These are phyloP conservation scores for Drosophila recens DNA, from an alignment of 2,888 invertebrate species.

Conservation along the genomic window DNA sequence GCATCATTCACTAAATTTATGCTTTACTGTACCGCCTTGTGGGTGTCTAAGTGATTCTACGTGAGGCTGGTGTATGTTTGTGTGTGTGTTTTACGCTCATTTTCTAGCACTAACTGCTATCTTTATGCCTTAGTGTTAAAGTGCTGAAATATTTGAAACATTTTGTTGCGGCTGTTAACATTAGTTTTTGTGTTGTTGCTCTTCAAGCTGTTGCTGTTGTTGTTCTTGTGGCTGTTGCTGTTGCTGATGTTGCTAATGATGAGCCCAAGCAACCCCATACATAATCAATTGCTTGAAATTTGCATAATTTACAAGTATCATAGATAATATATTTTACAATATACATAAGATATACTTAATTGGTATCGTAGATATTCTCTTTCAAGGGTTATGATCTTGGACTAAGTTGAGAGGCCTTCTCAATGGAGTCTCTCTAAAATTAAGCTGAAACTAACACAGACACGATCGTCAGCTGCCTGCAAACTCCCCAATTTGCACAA, in stretches of 20 bases:
- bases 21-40: slow-evolving; percentile 27
- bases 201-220: slow-evolving; percentile 4
- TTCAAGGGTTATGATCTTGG: not conserved
- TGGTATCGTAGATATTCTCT: slow-evolving; percentile 4
- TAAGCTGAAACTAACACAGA: slow-evolving; percentile 9
- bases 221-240: not conserved
- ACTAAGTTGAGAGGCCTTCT: slow-evolving; percentile 12
- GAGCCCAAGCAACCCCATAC: slow-evolving; percentile 21
- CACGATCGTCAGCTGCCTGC: slow-evolving; percentile 9
- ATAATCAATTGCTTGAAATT: not conserved
- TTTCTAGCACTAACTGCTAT: no score
- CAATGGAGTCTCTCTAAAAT: slow-evolving; percentile 7
- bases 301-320: slow-evolving; percentile 38
- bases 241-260: not conserved
- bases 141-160: slow-evolving; percentile 67
- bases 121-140: slow-evolving; percentile 66
- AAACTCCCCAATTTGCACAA: slow-evolving; percentile 13
- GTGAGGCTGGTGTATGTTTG: slow-evolving; percentile 4
- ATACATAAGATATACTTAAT: slow-evolving; percentile 50
- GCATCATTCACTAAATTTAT: slow-evolving; percentile 50
- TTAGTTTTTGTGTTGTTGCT: slow-evolving; percentile 16
- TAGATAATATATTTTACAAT: slow-evolving; percentile 53
- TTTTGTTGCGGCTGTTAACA: slow-evolving; percentile 65
- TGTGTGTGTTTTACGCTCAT: slow-evolving; percentile 14
- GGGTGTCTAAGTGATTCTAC: slow-evolving; percentile 5